phyloP scores from a whole-genome alignment of 1,140 invertebrate genomes.

The Lycorma delicatula region DNA sequence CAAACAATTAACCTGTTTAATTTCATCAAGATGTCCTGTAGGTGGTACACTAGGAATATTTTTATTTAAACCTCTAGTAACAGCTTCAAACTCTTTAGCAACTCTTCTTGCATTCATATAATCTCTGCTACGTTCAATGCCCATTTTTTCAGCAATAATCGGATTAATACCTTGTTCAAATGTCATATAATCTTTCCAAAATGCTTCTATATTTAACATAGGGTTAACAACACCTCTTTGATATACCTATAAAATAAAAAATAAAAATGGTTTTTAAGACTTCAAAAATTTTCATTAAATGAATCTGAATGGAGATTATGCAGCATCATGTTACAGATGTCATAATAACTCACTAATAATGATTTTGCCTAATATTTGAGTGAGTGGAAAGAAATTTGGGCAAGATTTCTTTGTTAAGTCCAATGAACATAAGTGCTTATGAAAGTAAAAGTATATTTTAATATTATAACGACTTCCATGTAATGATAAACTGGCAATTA shows the following conservation, averaged over 20 bases:
- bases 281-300: no score
- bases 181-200: conserved; percentile 93
- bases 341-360: no score
- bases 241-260: conserved; percentile 56
- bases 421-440: no score
- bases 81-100: conserved; percentile 92
- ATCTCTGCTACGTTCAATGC: conserved; percentile 81
- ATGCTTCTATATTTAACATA: conserved; percentile 92
- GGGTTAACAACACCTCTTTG: conserved; percentile 93
- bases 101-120: conserved; percentile 96
- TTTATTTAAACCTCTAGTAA: conserved; percentile 88
- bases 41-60: conserved; percentile 92
- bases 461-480: no score
- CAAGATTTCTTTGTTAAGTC: no score
- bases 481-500: no score
- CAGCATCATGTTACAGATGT: no score
- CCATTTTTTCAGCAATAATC: conserved; percentile 93
- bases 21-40: conserved; percentile 80
- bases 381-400: neutral
- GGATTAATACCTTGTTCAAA: conserved; percentile 94
- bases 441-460: no score
- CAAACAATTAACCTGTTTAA: conserved; percentile 91
- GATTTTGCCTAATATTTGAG: no score
- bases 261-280: conserved; percentile 2
- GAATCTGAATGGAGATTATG: no score